phyloP scores from a whole-genome alignment of 1,140 invertebrate genomes.

The Acyrthosiphon pisum region DNA sequence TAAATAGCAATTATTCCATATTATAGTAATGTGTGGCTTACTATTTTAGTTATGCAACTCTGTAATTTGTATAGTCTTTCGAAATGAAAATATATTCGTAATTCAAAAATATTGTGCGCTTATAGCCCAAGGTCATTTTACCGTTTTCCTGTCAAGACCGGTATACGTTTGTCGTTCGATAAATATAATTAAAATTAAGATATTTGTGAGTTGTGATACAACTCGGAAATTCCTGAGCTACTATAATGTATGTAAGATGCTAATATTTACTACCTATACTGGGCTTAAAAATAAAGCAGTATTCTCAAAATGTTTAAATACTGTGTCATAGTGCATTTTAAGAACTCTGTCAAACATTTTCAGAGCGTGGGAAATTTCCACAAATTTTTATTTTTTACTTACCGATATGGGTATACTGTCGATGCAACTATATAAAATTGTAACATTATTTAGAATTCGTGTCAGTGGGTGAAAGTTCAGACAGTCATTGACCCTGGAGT shows the following conservation, averaged over 20 bases:
- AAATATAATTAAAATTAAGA: conserved; percentile 29
- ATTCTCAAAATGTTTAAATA: not conserved
- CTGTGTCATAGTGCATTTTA: not conserved
- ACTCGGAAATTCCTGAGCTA: not conserved
- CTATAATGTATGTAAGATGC: not conserved
- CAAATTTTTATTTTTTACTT: not conserved
- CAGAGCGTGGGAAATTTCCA: conserved; percentile 21
- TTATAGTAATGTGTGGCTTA: not conserved
- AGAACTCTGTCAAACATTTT: not conserved
- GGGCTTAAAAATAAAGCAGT: not conserved
- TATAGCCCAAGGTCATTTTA: conserved; percentile 45
- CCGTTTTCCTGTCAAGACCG: conserved; percentile 40
- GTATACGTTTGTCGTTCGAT: not conserved
- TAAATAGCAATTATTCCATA: not conserved
- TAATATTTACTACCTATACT: not conserved
- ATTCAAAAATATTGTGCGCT: conserved; percentile 15
- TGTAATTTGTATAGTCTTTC: not conserved
- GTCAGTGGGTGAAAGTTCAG: conserved; percentile 56
- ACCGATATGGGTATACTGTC: not conserved
- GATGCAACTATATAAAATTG: not conserved
- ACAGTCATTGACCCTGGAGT: conserved; percentile 37
- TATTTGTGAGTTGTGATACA: not conserved
- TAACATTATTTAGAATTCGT: conserved; percentile 40
- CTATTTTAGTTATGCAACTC: not conserved
- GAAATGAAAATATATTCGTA: conserved; percentile 26